A percentile compares a stretch with the other conserved stretches of the same genome.
phyloP scores from a whole-genome alignment of 2,797 vertebrate genomes.

The Rhodeus uyekii region DNA sequence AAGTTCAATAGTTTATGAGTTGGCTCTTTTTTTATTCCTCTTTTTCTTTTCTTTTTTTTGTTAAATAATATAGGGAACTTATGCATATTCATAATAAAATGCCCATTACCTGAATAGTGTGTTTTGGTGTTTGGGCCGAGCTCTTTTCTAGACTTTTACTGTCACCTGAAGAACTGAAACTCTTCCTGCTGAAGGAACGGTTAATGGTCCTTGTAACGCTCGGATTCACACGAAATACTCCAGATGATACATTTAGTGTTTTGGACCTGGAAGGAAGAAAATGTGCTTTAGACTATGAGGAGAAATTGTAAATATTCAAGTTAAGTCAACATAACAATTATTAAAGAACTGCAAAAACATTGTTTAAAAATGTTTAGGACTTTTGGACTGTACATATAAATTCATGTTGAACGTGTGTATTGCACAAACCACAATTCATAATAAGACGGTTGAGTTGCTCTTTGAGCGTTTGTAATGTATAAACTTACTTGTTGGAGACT shows the following conservation, averaged over 20 bases:
- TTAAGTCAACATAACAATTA: neutral
- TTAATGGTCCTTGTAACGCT: slow-evolving; percentile 52
- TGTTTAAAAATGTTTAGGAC: neutral
- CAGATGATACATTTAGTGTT: slow-evolving; percentile 49
- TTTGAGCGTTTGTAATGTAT: neutral
- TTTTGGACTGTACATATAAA: neutral
- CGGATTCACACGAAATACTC: slow-evolving; percentile 50
- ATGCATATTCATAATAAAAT: neutral
- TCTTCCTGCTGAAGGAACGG: slow-evolving; percentile 35
- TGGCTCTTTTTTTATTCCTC: too few species aligned
- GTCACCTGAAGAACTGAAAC: slow-evolving; percentile 52
- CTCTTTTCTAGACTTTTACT: slow-evolving; percentile 69
- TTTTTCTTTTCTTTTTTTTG: neutral
- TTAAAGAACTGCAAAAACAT: neutral
- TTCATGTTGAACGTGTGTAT: too few species aligned
- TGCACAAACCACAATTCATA: too few species aligned
- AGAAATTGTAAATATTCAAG: neutral
- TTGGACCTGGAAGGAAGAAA: slow-evolving; percentile 55
- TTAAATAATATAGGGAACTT: neutral
- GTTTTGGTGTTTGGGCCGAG: slow-evolving; percentile 49
- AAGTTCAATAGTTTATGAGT: neutral
- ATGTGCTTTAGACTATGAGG: neutral
- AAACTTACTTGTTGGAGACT: slow-evolving; percentile 66
- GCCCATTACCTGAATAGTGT: slow-evolving; percentile 64
- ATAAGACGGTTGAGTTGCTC: neutral